Evolutionary conservation across 2,113 vertebrate genomes (phyloP).

Genomic region (Thamnophis sirtalis): DNA sequence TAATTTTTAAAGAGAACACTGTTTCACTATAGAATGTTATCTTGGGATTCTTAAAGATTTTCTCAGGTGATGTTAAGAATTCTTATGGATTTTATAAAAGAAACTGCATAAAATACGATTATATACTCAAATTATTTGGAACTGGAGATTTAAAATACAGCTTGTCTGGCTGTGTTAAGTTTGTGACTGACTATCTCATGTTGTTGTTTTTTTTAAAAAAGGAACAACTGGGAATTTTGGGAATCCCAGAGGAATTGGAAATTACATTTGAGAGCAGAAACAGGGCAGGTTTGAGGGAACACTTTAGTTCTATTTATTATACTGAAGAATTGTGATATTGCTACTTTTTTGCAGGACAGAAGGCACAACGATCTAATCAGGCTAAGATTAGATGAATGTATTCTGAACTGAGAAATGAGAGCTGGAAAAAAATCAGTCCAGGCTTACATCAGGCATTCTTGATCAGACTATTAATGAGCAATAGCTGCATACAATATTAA

Average conservation of each 20-base stretch:
- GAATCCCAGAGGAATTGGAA: neutral
- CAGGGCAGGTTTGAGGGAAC: neutral
- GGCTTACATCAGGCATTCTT: neutral
- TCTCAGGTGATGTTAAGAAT: slow-evolving; percentile 34
- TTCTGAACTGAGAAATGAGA: neutral
- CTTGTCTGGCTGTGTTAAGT: neutral
- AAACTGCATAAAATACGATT: slow-evolving; percentile 11
- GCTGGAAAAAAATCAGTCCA: neutral
- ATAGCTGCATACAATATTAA: slow-evolving; percentile 58
- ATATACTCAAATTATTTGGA: neutral
- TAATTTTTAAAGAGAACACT: slow-evolving; percentile 35
- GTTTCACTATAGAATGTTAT: slow-evolving; percentile 22
- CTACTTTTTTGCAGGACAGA: neutral
- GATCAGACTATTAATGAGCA: slow-evolving; percentile 59
- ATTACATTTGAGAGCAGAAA: neutral
- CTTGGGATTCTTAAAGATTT: slow-evolving; percentile 24
- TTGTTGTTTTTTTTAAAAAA: neutral
- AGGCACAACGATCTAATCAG: neutral
- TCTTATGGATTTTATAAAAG: slow-evolving; percentile 46
- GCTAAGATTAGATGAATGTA: neutral
- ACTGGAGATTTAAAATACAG: neutral
- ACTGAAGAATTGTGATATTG: neutral
- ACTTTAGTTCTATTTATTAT: slow-evolving; percentile 18
- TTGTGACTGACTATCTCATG: neutral
- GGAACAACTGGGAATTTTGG: neutral